Percentiles rank a stretch among this genome's conserved stretches.
These are phyloP conservation scores for Xanthorhoe spadicearia DNA, from an alignment of 2,888 invertebrate genomes.

Conservation along the genomic window DNA sequence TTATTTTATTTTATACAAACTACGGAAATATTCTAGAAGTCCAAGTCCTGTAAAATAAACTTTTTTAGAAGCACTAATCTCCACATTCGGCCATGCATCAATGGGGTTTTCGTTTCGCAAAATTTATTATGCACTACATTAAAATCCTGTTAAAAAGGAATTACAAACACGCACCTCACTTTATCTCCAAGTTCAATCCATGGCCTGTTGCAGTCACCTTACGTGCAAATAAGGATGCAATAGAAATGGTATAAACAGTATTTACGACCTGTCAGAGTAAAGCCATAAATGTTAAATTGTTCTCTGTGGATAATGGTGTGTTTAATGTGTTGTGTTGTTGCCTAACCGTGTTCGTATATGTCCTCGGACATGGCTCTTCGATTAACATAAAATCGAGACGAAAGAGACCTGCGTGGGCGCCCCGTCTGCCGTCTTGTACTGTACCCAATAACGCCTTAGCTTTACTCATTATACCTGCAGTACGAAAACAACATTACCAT, in stretches of 20 bases:
- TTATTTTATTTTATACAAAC: not conserved
- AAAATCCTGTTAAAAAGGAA: slow-evolving; percentile 6
- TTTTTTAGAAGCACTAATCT: too few species aligned
- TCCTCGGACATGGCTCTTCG: slow-evolving; percentile 80
- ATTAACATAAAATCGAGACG: slow-evolving; percentile 79
- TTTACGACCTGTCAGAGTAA: slow-evolving; percentile 75
- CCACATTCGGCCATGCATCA: too few species aligned
- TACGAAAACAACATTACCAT: slow-evolving; percentile 35
- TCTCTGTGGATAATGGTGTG: slow-evolving; percentile 70
- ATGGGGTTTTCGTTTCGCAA: too few species aligned
- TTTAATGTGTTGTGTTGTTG: slow-evolving; percentile 71
- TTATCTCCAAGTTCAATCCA: slow-evolving; percentile 27
- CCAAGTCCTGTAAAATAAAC: too few species aligned
- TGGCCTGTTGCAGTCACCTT: slow-evolving; percentile 49
- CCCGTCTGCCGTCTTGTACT: slow-evolving; percentile 48
- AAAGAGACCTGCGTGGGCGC: slow-evolving; percentile 73
- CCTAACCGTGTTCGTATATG: slow-evolving; percentile 62
- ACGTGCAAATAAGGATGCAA: slow-evolving; percentile 69
- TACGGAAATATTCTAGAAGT: not conserved
- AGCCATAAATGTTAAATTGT: slow-evolving; percentile 81
- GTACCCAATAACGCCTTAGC: slow-evolving; percentile 36
- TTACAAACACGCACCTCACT: slow-evolving; percentile 14
- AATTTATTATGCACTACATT: too few species aligned
- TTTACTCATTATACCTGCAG: slow-evolving; percentile 30
- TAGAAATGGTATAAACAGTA: slow-evolving; percentile 71